Percentiles rank a stretch among this genome's conserved stretches.
These are phyloP conservation scores for Drosophila equinoxialis DNA, from an alignment of 1,140 invertebrate genomes.

Conservation along the genomic window DNA sequence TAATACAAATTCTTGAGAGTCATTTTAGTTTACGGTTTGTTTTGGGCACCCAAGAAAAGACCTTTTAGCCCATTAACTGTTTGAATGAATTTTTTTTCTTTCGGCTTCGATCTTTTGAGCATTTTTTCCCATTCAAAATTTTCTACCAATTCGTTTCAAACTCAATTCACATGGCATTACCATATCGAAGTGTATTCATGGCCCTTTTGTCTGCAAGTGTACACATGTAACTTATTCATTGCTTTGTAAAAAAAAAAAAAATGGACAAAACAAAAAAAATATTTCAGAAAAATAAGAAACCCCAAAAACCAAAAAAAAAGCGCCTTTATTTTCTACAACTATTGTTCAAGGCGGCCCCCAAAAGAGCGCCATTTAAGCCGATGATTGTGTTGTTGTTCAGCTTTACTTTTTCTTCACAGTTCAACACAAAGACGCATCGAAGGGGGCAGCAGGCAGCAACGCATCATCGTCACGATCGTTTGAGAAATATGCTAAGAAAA, in stretches of 20 bases:
- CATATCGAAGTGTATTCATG: slow-evolving; percentile 45
- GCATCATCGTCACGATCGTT: slow-evolving; percentile 67
- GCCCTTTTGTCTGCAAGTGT: slow-evolving; percentile 51
- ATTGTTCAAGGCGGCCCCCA: slow-evolving; percentile 51
- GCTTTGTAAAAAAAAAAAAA: slow-evolving; percentile 30
- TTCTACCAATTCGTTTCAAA: slow-evolving; percentile 41
- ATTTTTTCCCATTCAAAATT: slow-evolving; percentile 45
- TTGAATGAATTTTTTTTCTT: slow-evolving; percentile 29
- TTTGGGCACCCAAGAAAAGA: background rate
- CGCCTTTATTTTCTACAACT: slow-evolving; percentile 45
- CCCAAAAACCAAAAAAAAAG: background rate
- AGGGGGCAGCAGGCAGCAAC: slow-evolving; percentile 24
- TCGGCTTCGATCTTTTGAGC: slow-evolving; percentile 35
- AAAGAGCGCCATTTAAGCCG: slow-evolving; percentile 78
- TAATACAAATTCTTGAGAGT: slow-evolving; percentile 11
- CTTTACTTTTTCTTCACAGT: slow-evolving; percentile 71
- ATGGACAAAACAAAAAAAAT: background rate
- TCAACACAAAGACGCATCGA: slow-evolving; percentile 56
- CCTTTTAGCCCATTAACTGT: slow-evolving; percentile 22
- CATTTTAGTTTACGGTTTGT: slow-evolving; percentile 11
- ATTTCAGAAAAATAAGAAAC: background rate
- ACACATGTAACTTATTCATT: slow-evolving; percentile 58
- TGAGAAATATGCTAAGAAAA: slow-evolving; percentile 53
- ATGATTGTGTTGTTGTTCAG: slow-evolving; percentile 48
- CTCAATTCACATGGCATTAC: slow-evolving; percentile 45